Conservation (phyloP, 2,797 vertebrate genomes). For the Luscinia luscinia region DNA sequence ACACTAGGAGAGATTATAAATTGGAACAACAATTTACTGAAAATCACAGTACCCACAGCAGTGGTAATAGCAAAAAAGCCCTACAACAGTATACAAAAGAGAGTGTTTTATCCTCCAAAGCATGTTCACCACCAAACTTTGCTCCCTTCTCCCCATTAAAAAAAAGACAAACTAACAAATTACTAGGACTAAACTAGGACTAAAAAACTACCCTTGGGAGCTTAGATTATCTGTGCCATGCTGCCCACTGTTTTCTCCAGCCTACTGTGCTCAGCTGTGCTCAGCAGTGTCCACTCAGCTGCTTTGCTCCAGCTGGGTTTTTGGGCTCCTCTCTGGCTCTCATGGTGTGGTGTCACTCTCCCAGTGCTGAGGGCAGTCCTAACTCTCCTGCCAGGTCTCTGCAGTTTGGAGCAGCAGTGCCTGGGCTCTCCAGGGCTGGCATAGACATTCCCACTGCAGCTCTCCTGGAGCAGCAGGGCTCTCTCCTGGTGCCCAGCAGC, state of each 20-base stretch:
- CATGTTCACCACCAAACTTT: background rate
- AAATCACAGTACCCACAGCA: background rate
- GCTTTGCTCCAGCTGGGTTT: background rate
- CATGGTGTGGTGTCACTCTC: background rate
- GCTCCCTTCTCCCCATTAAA: too few relatives aligned
- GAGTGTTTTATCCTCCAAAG: background rate
- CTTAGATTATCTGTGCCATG: background rate
- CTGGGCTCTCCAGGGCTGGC: background rate
- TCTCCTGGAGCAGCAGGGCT: rapidly evolving
- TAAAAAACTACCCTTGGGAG: background rate
- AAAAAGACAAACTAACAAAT: background rate
- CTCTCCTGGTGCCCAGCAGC: background rate
- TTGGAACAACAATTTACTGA: background rate
- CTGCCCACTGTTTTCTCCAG: background rate
- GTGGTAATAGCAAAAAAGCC: background rate
- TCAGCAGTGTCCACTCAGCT: background rate
- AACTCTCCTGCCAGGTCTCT: background rate
- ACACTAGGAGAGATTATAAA: background rate
- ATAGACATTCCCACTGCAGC: background rate
- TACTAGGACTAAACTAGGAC: background rate
- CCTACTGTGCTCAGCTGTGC: background rate
- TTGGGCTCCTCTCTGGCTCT: background rate
- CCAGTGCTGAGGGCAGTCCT: rapidly evolving
- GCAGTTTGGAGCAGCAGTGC: background rate
- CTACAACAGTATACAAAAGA: background rate